A percentile compares a stretch with the other conserved stretches of the same genome.
Evolutionary conservation across 1,140 invertebrate genomes (phyloP).

Genomic region (Diprion similis): DNA sequence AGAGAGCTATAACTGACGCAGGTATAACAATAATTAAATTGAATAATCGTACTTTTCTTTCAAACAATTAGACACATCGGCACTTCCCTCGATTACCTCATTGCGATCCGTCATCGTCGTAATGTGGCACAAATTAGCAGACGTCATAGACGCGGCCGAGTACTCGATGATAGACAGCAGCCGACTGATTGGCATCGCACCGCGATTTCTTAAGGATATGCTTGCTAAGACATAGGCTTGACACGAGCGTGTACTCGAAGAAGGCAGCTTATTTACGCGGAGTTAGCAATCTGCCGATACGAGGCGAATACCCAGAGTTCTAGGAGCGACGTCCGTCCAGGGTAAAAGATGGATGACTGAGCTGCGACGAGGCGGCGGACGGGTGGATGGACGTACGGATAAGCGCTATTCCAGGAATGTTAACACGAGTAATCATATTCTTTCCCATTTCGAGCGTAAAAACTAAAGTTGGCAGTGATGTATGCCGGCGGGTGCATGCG

Average conservation of each 20-base stretch:
- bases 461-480: conserved; percentile 51
- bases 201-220: background rate
- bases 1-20: too few relatives aligned
- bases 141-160: background rate
- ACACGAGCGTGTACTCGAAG: background rate
- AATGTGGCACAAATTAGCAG: conserved; percentile 8
- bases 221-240: background rate
- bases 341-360: conserved; percentile 6
- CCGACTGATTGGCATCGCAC: background rate
- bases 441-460: conserved; percentile 47
- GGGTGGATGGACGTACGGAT: conserved; percentile 23
- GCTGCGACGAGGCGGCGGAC: background rate
- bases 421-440: conserved; percentile 53
- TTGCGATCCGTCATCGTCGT: conserved; percentile 10
- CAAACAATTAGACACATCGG: background rate
- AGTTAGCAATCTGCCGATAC: background rate
- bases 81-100: background rate
- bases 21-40: too few relatives aligned
- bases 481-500: conserved; percentile 46
- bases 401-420: conserved; percentile 48
- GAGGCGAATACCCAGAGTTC: background rate
- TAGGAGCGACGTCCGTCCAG: background rate
- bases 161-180: background rate
- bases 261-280: background rate
- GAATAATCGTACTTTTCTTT: background rate